Percentiles rank a stretch among this genome's conserved stretches.
phyloP scores from a whole-genome alignment of 2,113 vertebrate species.

The Sapayoa aenigma region DNA sequence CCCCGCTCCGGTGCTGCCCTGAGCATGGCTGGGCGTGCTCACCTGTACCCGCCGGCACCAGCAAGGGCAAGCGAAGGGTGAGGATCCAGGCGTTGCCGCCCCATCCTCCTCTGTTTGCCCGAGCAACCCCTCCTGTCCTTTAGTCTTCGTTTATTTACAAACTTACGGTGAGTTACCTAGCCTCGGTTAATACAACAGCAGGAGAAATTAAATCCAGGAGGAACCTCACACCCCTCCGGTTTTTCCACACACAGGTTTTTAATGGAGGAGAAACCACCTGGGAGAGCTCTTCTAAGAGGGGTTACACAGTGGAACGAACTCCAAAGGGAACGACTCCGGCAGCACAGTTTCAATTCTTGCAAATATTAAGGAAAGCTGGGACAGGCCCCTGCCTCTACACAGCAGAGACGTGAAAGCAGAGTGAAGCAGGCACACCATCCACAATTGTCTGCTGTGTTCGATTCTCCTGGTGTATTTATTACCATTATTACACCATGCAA shows the following conservation, averaged over 20 bases:
- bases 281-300: not conserved
- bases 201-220: not conserved
- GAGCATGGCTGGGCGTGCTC: not conserved
- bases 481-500: not conserved
- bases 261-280: not conserved
- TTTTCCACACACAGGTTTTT: not conserved
- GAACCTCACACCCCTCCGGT: not conserved
- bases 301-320: not conserved
- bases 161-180: not conserved
- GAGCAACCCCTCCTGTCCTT: not conserved
- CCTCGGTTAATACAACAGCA: not conserved
- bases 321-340: accelerated
- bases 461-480: not conserved
- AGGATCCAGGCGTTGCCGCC: not conserved
- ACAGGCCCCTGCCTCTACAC: not conserved
- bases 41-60: not conserved
- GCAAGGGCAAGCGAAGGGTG: not conserved
- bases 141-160: not conserved
- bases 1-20: accelerated
- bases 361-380: not conserved
- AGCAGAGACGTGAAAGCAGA: accelerated
- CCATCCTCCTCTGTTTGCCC: not conserved
- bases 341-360: not conserved
- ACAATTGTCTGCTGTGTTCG: not conserved
- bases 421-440: no score